Evolutionary conservation across 2,797 vertebrate species (phyloP), one percentile per base, ranked within the genome.

Genomic region (Sebastes trivittatus): DNA sequence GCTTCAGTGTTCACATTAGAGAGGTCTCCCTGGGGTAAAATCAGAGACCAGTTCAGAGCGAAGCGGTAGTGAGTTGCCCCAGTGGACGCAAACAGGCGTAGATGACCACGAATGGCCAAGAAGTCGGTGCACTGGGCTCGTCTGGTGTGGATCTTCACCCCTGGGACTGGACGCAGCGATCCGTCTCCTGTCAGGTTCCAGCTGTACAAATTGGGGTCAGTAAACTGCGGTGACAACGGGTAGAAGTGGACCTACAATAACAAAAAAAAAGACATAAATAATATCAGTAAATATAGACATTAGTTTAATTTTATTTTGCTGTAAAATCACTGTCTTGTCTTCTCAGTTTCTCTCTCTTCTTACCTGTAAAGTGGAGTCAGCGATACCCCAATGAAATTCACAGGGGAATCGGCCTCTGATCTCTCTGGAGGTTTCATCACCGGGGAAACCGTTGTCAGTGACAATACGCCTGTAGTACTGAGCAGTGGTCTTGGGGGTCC

Each of bases 111-210:
- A 88, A 99, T 97, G 88, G 96, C 96, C 79, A 97, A 92, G 82
- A 97, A 99, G 80, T 99, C 98, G 0, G 97, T 97, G 91, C 98
- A 99, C 74, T 98, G 97, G 18, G 96, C 89, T 1, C 82, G 92
- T 36, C 96, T 94, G 2, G 96, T 97, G 87, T 90, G 95, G 23
- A 99, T 90, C 82, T 81, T 95, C 75, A 97, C 95, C 1, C 97
- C 98, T 29, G 95, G 84, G 61, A 99, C 94, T 7, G 77, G 95
- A 69, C 74, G 94, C 76, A 99, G 83, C 7, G 94, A 87, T 18
- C 97, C 95, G 0, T 99, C 96, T 55, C 98, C 98, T 0, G 97
- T 97, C 83, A 97, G 6, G 6, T 99, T 99, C 98, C 98, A 99
- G 72, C 96, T 95, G 55, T 99, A 99, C 80, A 99, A 77, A 61